Conservation (phyloP, 1,140 invertebrate genomes). For the Thrips palmi region DNA sequence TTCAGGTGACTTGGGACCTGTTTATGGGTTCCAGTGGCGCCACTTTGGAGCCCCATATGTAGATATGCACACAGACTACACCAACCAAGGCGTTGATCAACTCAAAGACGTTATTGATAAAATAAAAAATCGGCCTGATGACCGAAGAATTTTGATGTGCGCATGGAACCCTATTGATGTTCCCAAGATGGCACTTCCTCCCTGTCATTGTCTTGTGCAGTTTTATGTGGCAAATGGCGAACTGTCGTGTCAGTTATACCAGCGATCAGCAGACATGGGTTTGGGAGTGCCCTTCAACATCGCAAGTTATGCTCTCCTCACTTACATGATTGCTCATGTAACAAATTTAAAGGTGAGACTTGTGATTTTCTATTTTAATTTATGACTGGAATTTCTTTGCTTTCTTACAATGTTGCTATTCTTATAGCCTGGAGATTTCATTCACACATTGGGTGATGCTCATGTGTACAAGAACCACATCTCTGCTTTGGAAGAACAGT, state of each 20-base stretch:
- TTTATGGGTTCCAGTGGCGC: slow-evolving; percentile 99
- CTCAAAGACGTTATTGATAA: slow-evolving; percentile 66
- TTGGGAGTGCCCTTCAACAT: slow-evolving; percentile 98
- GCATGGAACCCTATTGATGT: slow-evolving; percentile 92
- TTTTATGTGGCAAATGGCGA: slow-evolving; percentile 80
- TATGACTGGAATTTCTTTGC: not conserved
- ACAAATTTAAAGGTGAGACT: slow-evolving; percentile 53
- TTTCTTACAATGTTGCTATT: not conserved
- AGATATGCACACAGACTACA: slow-evolving; percentile 70
- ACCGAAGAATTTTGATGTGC: slow-evolving; percentile 80
- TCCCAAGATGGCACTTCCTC: slow-evolving; percentile 85
- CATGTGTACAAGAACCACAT: slow-evolving; percentile 93
- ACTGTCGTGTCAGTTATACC: slow-evolving; percentile 84
- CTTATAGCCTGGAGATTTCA: slow-evolving; percentile 68
- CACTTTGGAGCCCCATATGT: slow-evolving; percentile 91
- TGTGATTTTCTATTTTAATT: not conserved
- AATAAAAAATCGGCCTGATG: slow-evolving; percentile 68
- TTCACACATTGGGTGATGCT: slow-evolving; percentile 91
- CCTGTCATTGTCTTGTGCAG: slow-evolving; percentile 89
- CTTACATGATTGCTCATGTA: slow-evolving; percentile 91
- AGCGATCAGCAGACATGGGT: slow-evolving; percentile 95
- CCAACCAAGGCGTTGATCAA: slow-evolving; percentile 81
- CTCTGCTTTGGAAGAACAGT: slow-evolving; percentile 64
- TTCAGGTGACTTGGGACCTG: slow-evolving; percentile 82
- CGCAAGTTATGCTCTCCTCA: slow-evolving; percentile 88